Evolutionary conservation across 1,140 invertebrate genomes (phyloP).

Genomic region (Atta colombica): DNA sequence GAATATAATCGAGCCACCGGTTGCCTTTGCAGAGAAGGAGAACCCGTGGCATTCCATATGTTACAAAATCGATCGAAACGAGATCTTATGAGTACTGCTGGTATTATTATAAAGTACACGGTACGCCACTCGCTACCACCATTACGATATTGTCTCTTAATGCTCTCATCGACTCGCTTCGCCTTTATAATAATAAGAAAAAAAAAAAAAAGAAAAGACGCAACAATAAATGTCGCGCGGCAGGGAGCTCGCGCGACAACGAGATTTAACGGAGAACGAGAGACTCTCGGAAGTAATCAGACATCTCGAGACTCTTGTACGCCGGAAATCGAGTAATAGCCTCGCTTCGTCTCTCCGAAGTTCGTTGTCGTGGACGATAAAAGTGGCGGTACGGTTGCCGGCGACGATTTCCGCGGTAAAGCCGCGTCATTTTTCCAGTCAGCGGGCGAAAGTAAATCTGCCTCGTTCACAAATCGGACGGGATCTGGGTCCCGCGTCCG

Average conservation of each 20-base stretch:
- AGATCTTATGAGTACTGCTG: constrained; percentile 35
- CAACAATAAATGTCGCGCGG: constrained; percentile 19
- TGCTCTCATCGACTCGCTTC: constrained; percentile 5
- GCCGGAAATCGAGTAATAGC: constrained; percentile 72
- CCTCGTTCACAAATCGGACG: constrained; percentile 76
- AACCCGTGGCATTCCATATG: background rate
- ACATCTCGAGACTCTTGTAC: constrained; percentile 45
- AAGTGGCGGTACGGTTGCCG: constrained; percentile 37
- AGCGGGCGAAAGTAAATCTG: constrained; percentile 76
- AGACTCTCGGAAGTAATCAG: constrained; percentile 68
- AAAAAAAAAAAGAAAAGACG: background rate
- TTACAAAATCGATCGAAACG: constrained; percentile 52
- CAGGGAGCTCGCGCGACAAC: constrained; percentile 1
- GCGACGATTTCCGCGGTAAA: constrained; percentile 67
- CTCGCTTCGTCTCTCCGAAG: constrained; percentile 70
- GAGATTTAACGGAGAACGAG: constrained; percentile 23
- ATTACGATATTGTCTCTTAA: constrained; percentile 2
- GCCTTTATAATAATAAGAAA: constrained; percentile 25
- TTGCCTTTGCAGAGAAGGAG: constrained; percentile 13
- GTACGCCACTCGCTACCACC: background rate
- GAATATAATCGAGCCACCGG: constrained; percentile 57
- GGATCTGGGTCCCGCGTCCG: constrained; percentile 38
- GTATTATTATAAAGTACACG: background rate
- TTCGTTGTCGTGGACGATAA: constrained; percentile 34
- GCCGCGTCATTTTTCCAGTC: constrained; percentile 73